A percentile compares a stretch with the other conserved stretches of the same genome.
Conservation (phyloP, 2,888 invertebrate genomes). For the Napeogenes inachia region DNA sequence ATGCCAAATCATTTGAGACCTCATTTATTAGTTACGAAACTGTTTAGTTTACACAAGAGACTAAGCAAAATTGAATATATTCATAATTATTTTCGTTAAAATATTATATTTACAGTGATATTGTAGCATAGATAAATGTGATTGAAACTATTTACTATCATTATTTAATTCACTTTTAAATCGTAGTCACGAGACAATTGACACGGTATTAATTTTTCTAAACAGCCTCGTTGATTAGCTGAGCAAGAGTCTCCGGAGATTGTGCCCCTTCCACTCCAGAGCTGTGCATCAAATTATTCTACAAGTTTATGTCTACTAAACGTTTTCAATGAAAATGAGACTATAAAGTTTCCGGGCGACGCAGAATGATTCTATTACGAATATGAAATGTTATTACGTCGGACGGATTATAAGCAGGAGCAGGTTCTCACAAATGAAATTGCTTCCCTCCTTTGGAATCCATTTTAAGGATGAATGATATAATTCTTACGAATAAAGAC, state of each 20-base stretch:
- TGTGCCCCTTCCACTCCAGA: constrained; percentile 50
- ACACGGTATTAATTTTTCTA: constrained; percentile 45
- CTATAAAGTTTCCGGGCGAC: constrained; percentile 75
- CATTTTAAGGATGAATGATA: constrained; percentile 75
- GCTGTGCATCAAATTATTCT: constrained; percentile 69
- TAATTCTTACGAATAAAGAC: constrained; percentile 73
- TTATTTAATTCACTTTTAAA: neutral
- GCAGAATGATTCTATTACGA: constrained; percentile 77
- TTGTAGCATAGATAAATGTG: too few relatives aligned
- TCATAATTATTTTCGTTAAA: neutral
- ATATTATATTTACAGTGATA: too few relatives aligned
- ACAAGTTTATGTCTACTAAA: constrained; percentile 75
- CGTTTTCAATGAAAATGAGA: constrained; percentile 77
- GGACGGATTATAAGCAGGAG: constrained; percentile 77
- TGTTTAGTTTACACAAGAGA: constrained; percentile 11
- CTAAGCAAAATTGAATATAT: constrained; percentile 6
- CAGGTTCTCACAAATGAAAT: constrained; percentile 77
- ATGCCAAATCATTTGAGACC: constrained; percentile 20
- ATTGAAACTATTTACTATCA: too few relatives aligned
- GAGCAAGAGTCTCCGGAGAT: constrained; percentile 60
- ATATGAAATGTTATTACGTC: constrained; percentile 77
- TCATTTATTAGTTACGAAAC: constrained; percentile 16
- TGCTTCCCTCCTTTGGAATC: constrained; percentile 75
- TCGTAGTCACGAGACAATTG: constrained; percentile 38
- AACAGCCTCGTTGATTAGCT: constrained; percentile 52